Conservation (phyloP, 2,113 vertebrate species). For the Butorides virescens region DNA sequence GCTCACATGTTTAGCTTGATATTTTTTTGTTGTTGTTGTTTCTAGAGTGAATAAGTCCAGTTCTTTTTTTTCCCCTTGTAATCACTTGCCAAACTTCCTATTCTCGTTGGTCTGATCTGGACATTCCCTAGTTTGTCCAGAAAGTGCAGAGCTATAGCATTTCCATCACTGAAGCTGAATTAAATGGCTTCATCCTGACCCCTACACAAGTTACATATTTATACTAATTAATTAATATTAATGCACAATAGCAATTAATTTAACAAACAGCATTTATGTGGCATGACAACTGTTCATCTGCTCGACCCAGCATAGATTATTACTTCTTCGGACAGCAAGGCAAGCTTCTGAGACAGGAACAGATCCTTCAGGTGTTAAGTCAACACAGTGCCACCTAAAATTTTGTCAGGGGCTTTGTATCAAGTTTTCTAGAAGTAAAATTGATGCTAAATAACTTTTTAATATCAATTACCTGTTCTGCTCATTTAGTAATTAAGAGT, state of each 20-base stretch:
- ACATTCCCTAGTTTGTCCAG: not conserved
- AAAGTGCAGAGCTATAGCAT: not conserved
- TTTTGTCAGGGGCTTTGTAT: not conserved
- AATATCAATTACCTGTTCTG: not conserved
- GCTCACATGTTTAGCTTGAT: not conserved
- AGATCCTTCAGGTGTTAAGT: not conserved
- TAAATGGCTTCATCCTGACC: not conserved
- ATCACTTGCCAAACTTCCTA: not conserved
- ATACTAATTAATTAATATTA: not conserved
- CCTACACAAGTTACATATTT: not conserved
- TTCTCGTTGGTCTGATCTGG: not conserved
- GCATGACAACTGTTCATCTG: not conserved
- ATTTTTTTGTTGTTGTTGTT: not conserved
- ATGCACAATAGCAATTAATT: not conserved
- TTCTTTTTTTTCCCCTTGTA: not conserved
- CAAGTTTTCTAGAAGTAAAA: not conserved
- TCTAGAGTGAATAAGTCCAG: not conserved
- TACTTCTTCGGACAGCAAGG: not conserved
- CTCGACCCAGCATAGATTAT: not conserved
- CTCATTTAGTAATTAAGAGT: not conserved
- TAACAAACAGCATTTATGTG: not conserved
- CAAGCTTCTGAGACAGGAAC: not conserved
- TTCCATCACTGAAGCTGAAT: not conserved
- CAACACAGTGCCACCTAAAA: not conserved
- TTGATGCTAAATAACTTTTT: not conserved